phyloP scores from a whole-genome alignment of 2,113 vertebrate species.

The Meles meles region DNA sequence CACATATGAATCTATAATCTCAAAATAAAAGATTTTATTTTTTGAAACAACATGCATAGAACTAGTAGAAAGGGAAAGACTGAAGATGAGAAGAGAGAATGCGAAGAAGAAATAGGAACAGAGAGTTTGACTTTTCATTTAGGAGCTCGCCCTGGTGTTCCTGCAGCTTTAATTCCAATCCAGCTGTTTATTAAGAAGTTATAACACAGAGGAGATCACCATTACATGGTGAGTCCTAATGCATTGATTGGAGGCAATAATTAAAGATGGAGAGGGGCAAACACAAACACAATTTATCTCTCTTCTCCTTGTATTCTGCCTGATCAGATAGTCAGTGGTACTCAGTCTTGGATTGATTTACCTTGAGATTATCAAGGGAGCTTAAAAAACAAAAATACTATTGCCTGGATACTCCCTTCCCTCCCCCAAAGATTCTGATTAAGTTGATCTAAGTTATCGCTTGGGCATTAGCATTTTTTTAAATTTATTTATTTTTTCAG shows the following conservation, averaged over 20 bases:
- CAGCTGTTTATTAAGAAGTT: background rate
- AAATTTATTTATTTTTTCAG: background rate
- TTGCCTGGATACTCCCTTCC: background rate
- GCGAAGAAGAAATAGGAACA: background rate
- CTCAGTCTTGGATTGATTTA: background rate
- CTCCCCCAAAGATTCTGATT: background rate
- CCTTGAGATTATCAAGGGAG: background rate
- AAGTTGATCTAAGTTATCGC: background rate
- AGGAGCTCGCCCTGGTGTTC: background rate
- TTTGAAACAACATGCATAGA: background rate
- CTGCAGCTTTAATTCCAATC: constrained; percentile 16
- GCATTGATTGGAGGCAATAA: background rate
- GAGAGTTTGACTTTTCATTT: background rate
- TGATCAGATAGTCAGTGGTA: background rate
- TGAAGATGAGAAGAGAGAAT: background rate
- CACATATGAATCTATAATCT: background rate
- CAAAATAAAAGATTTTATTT: background rate
- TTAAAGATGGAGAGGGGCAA: background rate
- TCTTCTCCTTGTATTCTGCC: background rate
- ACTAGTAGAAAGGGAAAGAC: background rate
- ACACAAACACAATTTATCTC: background rate
- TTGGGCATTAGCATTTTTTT: background rate
- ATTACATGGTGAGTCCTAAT: background rate
- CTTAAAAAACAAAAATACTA: background rate
- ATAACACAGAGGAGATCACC: background rate